Evolutionary conservation across 2,888 invertebrate species (phyloP).

Genomic region (Eupithecia exiguata): DNA sequence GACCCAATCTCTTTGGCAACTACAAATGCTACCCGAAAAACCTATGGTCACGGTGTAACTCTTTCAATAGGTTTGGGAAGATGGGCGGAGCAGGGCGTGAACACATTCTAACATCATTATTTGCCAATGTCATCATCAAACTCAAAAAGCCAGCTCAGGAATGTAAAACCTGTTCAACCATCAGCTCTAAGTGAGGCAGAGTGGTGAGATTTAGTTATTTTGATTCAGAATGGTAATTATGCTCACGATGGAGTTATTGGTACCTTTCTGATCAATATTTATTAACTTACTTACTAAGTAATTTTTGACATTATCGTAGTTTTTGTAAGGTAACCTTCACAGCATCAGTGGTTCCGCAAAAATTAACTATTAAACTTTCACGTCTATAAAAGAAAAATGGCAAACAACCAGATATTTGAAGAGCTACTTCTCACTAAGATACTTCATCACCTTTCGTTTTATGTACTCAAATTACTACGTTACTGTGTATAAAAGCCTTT

Average conservation of each 20-base stretch:
- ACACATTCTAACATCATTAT: slow-evolving; percentile 21
- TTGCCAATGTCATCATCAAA: slow-evolving; percentile 6
- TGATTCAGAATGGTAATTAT: neutral
- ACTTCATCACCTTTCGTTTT: slow-evolving; percentile 17
- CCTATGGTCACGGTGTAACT: slow-evolving; percentile 70
- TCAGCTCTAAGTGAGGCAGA: neutral
- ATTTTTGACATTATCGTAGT: no score
- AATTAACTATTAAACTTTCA: slow-evolving; percentile 1
- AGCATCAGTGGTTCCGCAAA: neutral
- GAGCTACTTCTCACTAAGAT: slow-evolving; percentile 11
- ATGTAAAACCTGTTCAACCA: neutral
- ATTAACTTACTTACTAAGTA: neutral
- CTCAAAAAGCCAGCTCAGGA: neutral
- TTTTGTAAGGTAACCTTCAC: neutral
- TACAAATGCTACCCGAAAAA: slow-evolving; percentile 78
- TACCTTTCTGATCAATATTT: neutral
- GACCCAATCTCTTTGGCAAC: slow-evolving; percentile 81
- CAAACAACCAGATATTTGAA: neutral
- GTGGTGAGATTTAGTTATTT: neutral
- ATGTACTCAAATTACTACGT: slow-evolving; percentile 34
- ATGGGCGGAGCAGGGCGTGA: slow-evolving; percentile 34
- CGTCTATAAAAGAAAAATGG: neutral
- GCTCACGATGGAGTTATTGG: neutral
- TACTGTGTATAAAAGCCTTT: slow-evolving; percentile 21
- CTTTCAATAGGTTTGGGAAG: slow-evolving; percentile 38